Evolutionary conservation across 2,113 vertebrate species (phyloP).

Genomic region (Lepus timidus): DNA sequence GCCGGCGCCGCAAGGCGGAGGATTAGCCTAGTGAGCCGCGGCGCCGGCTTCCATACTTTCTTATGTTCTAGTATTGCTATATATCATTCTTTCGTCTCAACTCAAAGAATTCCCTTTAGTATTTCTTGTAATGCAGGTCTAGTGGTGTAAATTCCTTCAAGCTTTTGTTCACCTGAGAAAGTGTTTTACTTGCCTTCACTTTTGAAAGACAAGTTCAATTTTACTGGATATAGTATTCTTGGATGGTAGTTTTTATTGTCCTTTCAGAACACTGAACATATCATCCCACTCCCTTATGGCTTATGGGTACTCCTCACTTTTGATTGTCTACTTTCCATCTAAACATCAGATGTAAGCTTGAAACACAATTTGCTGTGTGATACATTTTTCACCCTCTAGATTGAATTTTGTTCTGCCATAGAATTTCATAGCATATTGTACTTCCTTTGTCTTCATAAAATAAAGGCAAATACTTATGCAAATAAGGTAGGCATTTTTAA

Average conservation of each 20-base stretch:
- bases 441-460: not conserved
- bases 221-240: not conserved
- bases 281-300: not conserved
- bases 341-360: slow-evolving; percentile 6
- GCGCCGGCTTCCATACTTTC: not conserved
- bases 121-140: not conserved
- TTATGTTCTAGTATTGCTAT: not conserved
- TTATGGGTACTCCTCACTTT: not conserved
- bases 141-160: not conserved
- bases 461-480: not conserved
- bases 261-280: not conserved
- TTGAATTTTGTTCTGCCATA: slow-evolving; percentile 32
- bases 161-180: not conserved
- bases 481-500: not conserved
- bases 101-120: not conserved
- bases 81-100: not conserved
- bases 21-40: no score
- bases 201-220: not conserved
- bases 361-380: slow-evolving; percentile 32
- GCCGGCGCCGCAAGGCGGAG: no score
- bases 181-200: not conserved
- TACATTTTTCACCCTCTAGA: slow-evolving; percentile 1
- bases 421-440: not conserved
- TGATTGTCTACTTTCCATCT: slow-evolving; percentile 1
- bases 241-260: not conserved